These are phyloP conservation scores for Nothocercus julius DNA, from an alignment of 2,113 vertebrate species.

Conservation along the genomic window DNA sequence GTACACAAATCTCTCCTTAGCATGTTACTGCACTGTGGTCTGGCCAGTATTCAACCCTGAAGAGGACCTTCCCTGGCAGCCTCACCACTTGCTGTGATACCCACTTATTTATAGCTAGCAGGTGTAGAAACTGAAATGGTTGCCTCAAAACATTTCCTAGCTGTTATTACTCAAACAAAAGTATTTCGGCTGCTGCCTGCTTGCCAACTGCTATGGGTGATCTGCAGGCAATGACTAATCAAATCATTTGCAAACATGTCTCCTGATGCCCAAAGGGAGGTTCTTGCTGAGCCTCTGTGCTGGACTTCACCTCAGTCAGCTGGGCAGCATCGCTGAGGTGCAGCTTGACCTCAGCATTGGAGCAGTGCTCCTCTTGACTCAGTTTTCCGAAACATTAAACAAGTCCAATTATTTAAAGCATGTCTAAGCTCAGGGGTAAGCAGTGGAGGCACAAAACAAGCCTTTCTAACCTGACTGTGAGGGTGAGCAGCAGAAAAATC, in stretches of 20 bases:
- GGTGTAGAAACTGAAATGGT: neutral
- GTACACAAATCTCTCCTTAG: neutral
- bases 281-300: neutral
- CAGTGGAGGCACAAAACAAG: neutral
- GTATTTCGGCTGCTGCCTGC: neutral
- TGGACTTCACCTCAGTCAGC: neutral
- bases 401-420: neutral
- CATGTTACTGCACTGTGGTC: neutral
- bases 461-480: neutral
- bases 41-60: neutral
- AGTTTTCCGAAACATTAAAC: neutral
- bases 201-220: neutral
- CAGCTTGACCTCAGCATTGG: neutral
- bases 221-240: neutral
- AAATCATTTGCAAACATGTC: neutral
- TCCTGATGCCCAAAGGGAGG: neutral
- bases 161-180: conserved; percentile 1
- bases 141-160: neutral
- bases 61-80: neutral
- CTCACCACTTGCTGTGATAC: neutral
- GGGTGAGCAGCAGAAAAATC: neutral
- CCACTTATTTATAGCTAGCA: neutral
- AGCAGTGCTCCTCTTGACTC: neutral
- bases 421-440: rapidly evolving
- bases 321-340: neutral